phyloP scores from a whole-genome alignment of 1,140 invertebrate genomes.

The Tigriopus japonicus region DNA sequence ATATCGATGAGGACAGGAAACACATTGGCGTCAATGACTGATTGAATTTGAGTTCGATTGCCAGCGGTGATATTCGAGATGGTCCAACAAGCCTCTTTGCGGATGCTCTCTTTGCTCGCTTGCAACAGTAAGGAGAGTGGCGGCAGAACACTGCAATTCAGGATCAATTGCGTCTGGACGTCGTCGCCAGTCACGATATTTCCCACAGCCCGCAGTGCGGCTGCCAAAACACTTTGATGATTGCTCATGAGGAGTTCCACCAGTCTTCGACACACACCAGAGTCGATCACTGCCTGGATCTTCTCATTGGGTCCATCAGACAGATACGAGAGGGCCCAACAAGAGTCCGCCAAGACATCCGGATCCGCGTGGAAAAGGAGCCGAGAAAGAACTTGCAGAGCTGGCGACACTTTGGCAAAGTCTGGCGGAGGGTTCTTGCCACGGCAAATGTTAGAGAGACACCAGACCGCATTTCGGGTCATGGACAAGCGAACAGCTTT shows the following conservation, averaged over 20 bases:
- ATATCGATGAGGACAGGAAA: constrained; percentile 81
- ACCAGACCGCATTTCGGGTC: constrained; percentile 95
- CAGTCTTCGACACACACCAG: constrained; percentile 76
- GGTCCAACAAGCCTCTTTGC: constrained; percentile 96
- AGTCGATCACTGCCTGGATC: constrained; percentile 92
- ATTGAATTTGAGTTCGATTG: constrained; percentile 82
- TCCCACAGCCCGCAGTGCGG: constrained; percentile 80
- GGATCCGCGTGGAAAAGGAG: constrained; percentile 71
- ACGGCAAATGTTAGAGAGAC: constrained; percentile 82
- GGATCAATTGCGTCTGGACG: constrained; percentile 70
- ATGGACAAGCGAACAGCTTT: constrained; percentile 66
- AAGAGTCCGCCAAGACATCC: constrained; percentile 82
- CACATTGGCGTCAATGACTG: constrained; percentile 86
- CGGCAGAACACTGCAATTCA: constrained; percentile 73
- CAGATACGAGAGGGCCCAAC: constrained; percentile 85
- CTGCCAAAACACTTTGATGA: constrained; percentile 51
- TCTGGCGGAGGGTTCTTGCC: constrained; percentile 92
- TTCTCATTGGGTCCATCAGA: constrained; percentile 95
- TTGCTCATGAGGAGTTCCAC: constrained; percentile 73
- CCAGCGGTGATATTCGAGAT: constrained; percentile 95
- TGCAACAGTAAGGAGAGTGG: constrained; percentile 61
- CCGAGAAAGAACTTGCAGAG: constrained; percentile 64
- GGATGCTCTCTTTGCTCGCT: constrained; percentile 59
- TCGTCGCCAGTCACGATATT: constrained; percentile 98
- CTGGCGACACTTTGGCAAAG: constrained; percentile 57